Evolutionary conservation across 2,113 vertebrate species (phyloP), one percentile per base, ranked within the genome.

Genomic region (Tragulus kanchil): DNA sequence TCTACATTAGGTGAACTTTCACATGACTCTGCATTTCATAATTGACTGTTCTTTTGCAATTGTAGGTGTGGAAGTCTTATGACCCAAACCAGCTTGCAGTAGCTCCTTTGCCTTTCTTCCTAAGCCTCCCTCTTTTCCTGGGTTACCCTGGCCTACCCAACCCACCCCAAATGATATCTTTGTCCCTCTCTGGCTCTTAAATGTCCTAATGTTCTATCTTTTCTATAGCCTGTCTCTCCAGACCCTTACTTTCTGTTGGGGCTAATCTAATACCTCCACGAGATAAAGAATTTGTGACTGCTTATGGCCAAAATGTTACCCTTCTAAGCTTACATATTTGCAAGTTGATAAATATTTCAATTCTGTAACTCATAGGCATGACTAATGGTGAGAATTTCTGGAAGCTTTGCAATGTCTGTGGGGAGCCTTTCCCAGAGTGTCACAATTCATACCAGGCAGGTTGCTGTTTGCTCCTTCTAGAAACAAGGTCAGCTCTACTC

Each of bases 341-440:
- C 75, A 93, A 52, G 92, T 96, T 92, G 97, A 90, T 95, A 97
- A 81, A 94, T 89, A 96, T 62, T 97, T 92, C 65, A 84, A 62
- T 91, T 83, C 77, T 93, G 85, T 94, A 91, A 92, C 61, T 92
- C 67, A 90, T 83, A 97, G 85, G 88, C 90, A 81, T 98, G 94
- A 96, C 92, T 88, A 95, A 94, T 93, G 87, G 79, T 84, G 56
- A 81, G 81, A 95, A 95, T 92, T 97, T 95, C 87, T 96, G 94
- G 69, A 28, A 87, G 69, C 25, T 96, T 81, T 82, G 56, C 28
- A 26, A 50, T 45, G 54, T 77, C 69, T 82, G 54, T 87, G 84
- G 28, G 36, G 8, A 83, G 1, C 26, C 84, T 92, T 96, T 96
- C 95, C 50, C 75, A 96, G 87, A 95, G 58, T 73, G 48, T 84